These are phyloP conservation scores for Diogma glabrata DNA, from an alignment of 2,888 invertebrate species.

Conservation along the genomic window DNA sequence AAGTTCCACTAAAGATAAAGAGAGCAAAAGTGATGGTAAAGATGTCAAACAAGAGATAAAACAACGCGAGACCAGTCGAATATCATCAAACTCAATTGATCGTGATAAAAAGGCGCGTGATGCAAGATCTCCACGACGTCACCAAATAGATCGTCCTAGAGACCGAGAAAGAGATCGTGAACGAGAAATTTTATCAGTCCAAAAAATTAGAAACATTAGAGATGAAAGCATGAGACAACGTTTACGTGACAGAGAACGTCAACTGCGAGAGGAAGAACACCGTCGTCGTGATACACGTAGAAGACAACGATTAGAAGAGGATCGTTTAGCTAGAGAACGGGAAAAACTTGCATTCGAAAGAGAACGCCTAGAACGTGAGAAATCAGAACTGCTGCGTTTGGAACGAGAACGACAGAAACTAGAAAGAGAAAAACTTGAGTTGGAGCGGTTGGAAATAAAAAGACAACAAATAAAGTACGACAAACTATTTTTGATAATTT, in stretches of 20 bases:
- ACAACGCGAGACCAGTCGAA: not conserved
- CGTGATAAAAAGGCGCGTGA: conserved; percentile 22
- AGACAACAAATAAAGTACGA: conserved; percentile 59
- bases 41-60: no score
- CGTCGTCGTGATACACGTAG: conserved; percentile 70
- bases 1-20: conserved; percentile 6
- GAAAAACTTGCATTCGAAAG: conserved; percentile 73
- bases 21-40: not conserved
- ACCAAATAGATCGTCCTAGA: conserved; percentile 30
- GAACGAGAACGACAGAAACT: conserved; percentile 75
- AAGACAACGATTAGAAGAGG: conserved; percentile 73
- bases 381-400: conserved; percentile 68
- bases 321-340: conserved; percentile 66
- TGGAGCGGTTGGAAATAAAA: conserved; percentile 74
- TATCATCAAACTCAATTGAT: not conserved
- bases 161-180: conserved; percentile 43
- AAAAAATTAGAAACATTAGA: conserved; percentile 72
- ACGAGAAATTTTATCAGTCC: conserved; percentile 61
- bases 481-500: no score
- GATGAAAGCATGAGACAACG: conserved; percentile 69
- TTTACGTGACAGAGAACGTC: conserved; percentile 67
- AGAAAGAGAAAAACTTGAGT: conserved; percentile 60
- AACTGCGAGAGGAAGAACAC: conserved; percentile 65
- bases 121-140: conserved; percentile 27
- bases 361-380: conserved; percentile 78